phyloP scores from a whole-genome alignment of 2,113 vertebrate genomes.

The Hystrix brachyura region DNA sequence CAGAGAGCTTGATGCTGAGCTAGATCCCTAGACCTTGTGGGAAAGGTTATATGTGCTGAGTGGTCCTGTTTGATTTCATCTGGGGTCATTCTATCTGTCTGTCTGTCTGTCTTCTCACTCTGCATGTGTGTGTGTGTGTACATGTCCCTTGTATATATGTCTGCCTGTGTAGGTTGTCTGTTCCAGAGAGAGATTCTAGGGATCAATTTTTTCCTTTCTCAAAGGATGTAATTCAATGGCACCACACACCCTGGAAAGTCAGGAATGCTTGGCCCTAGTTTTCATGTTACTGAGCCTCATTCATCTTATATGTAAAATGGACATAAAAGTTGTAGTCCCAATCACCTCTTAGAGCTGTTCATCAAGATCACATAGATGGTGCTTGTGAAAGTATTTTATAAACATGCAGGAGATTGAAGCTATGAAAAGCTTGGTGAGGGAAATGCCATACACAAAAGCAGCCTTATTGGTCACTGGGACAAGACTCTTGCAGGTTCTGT shows the following conservation, averaged over 20 bases:
- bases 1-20: neutral
- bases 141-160: neutral
- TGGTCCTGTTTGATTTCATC: neutral
- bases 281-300: neutral
- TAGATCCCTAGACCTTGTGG: neutral
- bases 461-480: neutral
- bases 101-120: neutral
- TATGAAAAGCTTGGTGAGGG: neutral
- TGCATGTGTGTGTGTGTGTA: neutral
- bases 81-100: neutral
- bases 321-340: neutral
- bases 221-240: neutral
- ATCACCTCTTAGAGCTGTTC: neutral
- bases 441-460: neutral
- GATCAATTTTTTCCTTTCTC: neutral
- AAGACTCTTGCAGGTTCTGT: neutral
- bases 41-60: neutral
- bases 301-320: neutral
- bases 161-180: neutral
- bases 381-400: conserved; percentile 43
- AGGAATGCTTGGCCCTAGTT: neutral
- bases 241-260: neutral
- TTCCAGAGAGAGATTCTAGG: neutral
- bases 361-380: neutral
- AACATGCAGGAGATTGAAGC: neutral